Percentiles rank a stretch among this genome's conserved stretches.
These are phyloP conservation scores for Noctua fimbriata DNA, from an alignment of 2,888 invertebrate genomes.

Conservation along the genomic window DNA sequence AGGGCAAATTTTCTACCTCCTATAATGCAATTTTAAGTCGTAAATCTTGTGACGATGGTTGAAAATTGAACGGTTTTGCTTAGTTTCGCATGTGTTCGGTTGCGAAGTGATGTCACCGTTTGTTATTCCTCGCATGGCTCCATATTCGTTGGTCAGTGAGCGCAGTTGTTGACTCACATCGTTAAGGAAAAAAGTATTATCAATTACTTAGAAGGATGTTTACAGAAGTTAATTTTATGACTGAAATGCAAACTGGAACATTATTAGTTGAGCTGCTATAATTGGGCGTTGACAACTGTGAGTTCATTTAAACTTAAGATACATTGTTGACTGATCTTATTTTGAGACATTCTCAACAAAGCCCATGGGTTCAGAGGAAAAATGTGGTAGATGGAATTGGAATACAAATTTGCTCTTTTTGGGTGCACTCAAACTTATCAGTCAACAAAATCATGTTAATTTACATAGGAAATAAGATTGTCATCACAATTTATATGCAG, in stretches of 20 bases:
- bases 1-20: conserved; percentile 71
- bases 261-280: conserved; percentile 15
- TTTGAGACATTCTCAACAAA: neutral
- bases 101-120: conserved; percentile 87
- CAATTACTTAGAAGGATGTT: conserved; percentile 66
- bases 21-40: conserved; percentile 72
- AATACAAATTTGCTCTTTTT: neutral
- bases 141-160: conserved; percentile 78
- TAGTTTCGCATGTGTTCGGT: conserved; percentile 74
- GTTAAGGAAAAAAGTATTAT: conserved; percentile 76
- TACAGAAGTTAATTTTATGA: conserved; percentile 57
- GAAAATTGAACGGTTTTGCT: conserved; percentile 65
- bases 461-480: conserved; percentile 50
- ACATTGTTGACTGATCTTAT: neutral
- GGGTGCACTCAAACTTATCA: conserved; percentile 12
- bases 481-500: conserved; percentile 67
- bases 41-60: conserved; percentile 69
- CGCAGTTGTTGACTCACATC: conserved; percentile 80
- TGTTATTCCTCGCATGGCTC: conserved; percentile 82
- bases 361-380: neutral
- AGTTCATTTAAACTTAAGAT: neutral
- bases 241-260: conserved; percentile 48
- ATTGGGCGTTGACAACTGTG: neutral
- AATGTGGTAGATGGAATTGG: neutral
- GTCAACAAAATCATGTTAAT: conserved; percentile 30